Evolutionary conservation across 2,888 invertebrate genomes (phyloP), one percentile per base, ranked within the genome.

Genomic region (Andrena flavipes): DNA sequence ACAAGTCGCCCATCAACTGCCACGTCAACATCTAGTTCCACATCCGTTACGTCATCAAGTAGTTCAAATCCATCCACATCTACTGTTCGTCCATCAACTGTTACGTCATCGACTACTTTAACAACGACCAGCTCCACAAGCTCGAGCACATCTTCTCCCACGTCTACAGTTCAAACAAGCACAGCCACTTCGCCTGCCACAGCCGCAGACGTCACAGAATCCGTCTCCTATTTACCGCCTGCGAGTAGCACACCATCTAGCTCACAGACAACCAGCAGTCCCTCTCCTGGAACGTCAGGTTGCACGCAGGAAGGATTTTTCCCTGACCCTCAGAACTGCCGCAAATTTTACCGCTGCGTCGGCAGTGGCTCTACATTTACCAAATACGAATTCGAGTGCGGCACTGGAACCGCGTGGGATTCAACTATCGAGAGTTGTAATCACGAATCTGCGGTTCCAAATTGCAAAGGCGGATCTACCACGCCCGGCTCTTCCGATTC

Each of bases 291-390:
- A 1, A 8, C 64, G 8, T 65, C 76, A 1, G n/a, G 20, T 4
- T 97, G 97, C 91, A 94, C 93, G 23, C 92, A 94, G 89, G 96
- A 96, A 91, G 97, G 97, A 70, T 97, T 97, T 92, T 95, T 96
- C 89, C 95, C 96, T 20, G 96, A 97, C 92, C 94, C 95, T 42
- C 94, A 94, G 65, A 95, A 97, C 90, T 97, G 97, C 90, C 95
- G 95, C 80, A 96, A 96, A 91, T 97, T 97, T 94, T 97, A 97
- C 92, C 95, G 97, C 86, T 97, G 97, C 93, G 97, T 97, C 49
- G 94, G 95, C 82, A 95, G 96, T 90, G 96, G 95, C 0, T 94
- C 95, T 35, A 76, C 60, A 4, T 90, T 91, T 82, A 95, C 91
- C 5, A 95, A 94, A 87, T 95, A 95, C 88, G 95, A 96, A 67